Base-by-base conservation (phyloP, 1,140 invertebrate species). In the Centruroides sculpturatus region DNA sequence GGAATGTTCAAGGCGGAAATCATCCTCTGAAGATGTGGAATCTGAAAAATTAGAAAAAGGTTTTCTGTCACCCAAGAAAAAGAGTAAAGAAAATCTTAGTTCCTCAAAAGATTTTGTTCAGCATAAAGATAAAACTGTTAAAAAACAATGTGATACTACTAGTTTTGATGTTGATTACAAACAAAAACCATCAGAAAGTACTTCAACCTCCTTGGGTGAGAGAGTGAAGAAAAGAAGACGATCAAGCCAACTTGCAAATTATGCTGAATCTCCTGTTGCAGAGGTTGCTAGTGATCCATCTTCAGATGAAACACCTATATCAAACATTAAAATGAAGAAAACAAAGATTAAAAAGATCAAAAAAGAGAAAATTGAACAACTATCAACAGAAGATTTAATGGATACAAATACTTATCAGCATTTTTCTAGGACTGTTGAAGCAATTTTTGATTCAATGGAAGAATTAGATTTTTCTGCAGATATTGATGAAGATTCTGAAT, bases 341-440 rank as follows among this genome's bases (percentile, higher is more conserved):
- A 72, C 70, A 57, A 74, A 71, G 64, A 71, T 70, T 62, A 72
- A 74, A 53, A 59, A 60, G 49, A 41, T 54, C 6, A 65, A 63
- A 60, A 71, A 64, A 60, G 70, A 60, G 47, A 81, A 86, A 49
- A 72, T 85, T 56, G 83, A 87, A 69, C 90, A 90, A 75, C 71
- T 92, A 54, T 86, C 84, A 58, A 81, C 85, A 36, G 92, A 95
- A 73, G 92, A 96, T 74, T 77, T 95, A 3, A 88, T 93, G 82
- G 91, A 96, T 69, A 92, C 89, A 13, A 92, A 91, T 71, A 95
- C 91, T 8, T 97, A 94, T 75, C 89, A 92, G 69, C 83, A 88
- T 66, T 97, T 96, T 72, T 70, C 68, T 11, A 82, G 83, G 66
- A 83, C 86, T 52, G 85, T 96, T 69, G 92, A 97, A 68, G 81